Evolutionary conservation across 2,888 invertebrate genomes (phyloP), one percentile per base, ranked within the genome.

Genomic region (Asteroscopus sphinx): DNA sequence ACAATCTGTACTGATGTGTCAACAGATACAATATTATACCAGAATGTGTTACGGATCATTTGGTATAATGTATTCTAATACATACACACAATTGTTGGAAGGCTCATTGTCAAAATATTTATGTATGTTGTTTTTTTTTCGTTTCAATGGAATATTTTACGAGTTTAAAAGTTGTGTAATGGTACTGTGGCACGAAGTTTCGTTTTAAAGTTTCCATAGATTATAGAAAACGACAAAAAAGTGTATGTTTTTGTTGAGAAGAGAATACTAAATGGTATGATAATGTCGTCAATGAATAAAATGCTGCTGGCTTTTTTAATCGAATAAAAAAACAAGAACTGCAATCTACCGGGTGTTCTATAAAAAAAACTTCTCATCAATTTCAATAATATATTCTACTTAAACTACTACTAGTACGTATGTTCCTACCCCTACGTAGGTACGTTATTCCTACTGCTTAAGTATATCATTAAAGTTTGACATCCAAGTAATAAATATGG

Each of bases 1-100:
- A n/a, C n/a, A n/a, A n/a, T n/a, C 45, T 65, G 72, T 75, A 61
- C 42, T 51, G 56, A 73, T 65, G 76, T 80, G 80, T 81, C 79
- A 79, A 81, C 77, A 61, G 32, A 68, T 36, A 61, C 37, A 48
- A 77, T 68, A 73, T 52, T 76, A 68, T 76, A 70, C 67, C 65
- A 65, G 65, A 61, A 53, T 66, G 48, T 33, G 61, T 68, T 66
- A 69, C 71, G 77, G 60, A 41, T 51, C 69, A 68, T 66, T 56
- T 46, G 37, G 6, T 37, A 37, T 57, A 71, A 69, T 73, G 35
- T 77, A 78, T 80, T 79, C 67, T 63, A 74, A 68, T 63, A 53
- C 44, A 68, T 64, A 62, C 66, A 41, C 26, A 64, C 58, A 61
- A 45, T 58, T 45, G 74, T 69, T 61, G 35, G 64, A 52, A 44